Base-by-base conservation (phyloP, 2,888 invertebrate genomes). In the Lepetodrilus schrolli region DNA sequence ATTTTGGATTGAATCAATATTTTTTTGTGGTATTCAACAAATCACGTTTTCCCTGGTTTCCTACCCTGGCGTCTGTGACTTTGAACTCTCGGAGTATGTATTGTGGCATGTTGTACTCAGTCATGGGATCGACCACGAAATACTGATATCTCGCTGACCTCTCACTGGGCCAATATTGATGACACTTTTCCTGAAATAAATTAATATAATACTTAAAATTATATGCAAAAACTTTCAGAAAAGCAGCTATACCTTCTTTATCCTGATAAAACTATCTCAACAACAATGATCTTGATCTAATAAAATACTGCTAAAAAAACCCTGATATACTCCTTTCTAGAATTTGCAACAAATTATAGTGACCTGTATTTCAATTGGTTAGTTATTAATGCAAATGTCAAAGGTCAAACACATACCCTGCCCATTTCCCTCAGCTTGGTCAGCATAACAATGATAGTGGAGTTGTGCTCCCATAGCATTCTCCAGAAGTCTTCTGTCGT, bases 391-490 rank as follows among this genome's bases (percentile, higher is more conserved):
- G n/a, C n/a, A n/a, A 21, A 72, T 21, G 47, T 21, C 20, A 49
- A n/a, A 20, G 4, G 21, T 21, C 7, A 26, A n/a, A n/a, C n/a
- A 92, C 95, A 93, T 92, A 96, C 96, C 91, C 98, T 93, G 87
- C 98, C 98, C 96, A 98, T 97, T 92, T 99, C 98, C 90, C 98
- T 95, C 75, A 98, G 93, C 90, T 98, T 98, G 17, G 98, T 99
- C 83, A 99, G 92, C 98, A 99, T 99, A 34, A 99, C 99, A 80
- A 99, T 95, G 89, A 99, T 99, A 48, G 98, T 98, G 1, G 98
- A 98, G 91, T 99, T 99, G 91, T 99, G 98, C 90, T 99, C 99
- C 99, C 99, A 99, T 50, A 99, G 93, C 98, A 99, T 99, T 77
- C 99, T 93, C 99, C 99, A 99, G 91, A 99, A 96, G 91, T 99